Base-by-base conservation (phyloP, 35 echinoderm and acorn worm species). In the Lytechinus pictus region DNA sequence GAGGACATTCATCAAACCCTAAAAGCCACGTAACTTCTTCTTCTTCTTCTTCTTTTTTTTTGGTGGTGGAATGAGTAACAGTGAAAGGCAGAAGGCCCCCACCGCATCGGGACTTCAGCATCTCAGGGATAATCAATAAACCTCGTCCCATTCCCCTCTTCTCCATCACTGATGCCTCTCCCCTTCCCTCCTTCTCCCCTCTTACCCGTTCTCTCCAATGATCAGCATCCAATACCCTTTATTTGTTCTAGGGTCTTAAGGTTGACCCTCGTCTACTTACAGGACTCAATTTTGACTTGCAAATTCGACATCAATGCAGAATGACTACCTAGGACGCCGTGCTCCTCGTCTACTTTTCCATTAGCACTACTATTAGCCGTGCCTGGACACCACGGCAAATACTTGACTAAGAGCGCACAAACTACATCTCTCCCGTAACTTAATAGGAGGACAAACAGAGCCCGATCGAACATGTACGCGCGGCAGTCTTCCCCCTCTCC, bases 221-320 rank as follows among this genome's bases (percentile, higher is more conserved):
- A 29, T 93, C 92, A 55, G 55, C 92, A 93, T 93, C 92, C 92
- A 93, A 93, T 93, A 93, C 92, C 92, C 92, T 55, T 54, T 93
- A 93, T 93, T 93, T 93, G 92, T 93, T 93, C 92, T 93, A 44
- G 57, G 92, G 92, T 93, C 92, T 93, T 93, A 93, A 27, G 92
- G 54, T 12, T 44, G 92, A 93, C 92, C 92, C 92, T 57, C 92
- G 92, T 93, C 92, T 93, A 93, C 92, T 93, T 93, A 93, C 54
- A 54, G 92, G 92, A 93, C 92, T 93, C 92, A 93, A 93, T 93
- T 93, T 93, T 93, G 92, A 93, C 92, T 93, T 93, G 92, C 92
- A 93, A 93, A 93, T 93, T 54, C 92, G 92, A 93, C 92, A 93
- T 93, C 92, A 93, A 55, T 5, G 92, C 92, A 93, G 88, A 12